These are phyloP conservation scores for Stictonetta naevosa DNA, from an alignment of 2,113 vertebrate genomes.

Conservation along the genomic window DNA sequence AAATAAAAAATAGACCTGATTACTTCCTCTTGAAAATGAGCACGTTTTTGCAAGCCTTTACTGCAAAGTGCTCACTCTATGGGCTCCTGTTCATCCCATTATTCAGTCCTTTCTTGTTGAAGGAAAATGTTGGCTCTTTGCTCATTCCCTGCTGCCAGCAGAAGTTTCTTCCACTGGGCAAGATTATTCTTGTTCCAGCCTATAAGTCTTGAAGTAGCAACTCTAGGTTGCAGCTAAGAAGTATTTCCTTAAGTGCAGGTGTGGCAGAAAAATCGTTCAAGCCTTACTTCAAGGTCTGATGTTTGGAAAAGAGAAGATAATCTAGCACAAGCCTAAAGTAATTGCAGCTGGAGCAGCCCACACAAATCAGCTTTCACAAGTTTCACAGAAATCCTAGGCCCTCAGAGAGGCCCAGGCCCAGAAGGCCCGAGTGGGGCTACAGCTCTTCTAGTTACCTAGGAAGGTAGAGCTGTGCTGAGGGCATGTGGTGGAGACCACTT, in stretches of 20 bases:
- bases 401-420: background rate
- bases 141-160: background rate
- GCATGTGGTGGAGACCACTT: rapidly evolving
- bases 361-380: background rate
- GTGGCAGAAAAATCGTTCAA: background rate
- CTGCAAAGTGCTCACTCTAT: background rate
- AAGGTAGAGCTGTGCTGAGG: background rate
- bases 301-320: background rate
- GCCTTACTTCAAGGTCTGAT: background rate
- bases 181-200: background rate
- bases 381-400: background rate
- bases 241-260: background rate
- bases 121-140: background rate
- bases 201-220: background rate
- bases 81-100: background rate
- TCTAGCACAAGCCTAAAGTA: background rate
- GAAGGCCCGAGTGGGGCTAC: background rate
- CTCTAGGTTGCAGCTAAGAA: background rate
- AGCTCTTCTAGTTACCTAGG: background rate
- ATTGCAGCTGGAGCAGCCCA: background rate
- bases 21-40: background rate
- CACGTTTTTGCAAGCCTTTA: background rate
- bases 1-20: background rate
- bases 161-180: background rate
- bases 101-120: background rate